Conservation (phyloP, 2,888 invertebrate species). For the Mylabris sibirica region DNA sequence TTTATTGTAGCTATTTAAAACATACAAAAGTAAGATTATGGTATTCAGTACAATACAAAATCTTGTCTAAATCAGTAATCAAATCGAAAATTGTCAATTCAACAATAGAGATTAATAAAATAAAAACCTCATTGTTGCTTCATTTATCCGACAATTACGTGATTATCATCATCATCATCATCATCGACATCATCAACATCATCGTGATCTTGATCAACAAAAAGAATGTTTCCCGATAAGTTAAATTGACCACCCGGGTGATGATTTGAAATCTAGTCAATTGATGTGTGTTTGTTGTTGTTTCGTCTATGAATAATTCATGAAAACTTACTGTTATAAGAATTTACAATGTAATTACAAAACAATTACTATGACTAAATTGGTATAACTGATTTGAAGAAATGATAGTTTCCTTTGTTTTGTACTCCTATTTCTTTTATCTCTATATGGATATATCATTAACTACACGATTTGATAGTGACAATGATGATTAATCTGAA, state of each 20-base stretch:
- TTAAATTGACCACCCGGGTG: constrained; percentile 13
- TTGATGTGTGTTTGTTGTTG: neutral
- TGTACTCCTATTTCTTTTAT: neutral
- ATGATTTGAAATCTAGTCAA: constrained; percentile 13
- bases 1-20: too few species aligned
- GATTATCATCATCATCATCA: neutral
- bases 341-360: constrained; percentile 41
- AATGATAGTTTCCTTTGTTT: constrained; percentile 2
- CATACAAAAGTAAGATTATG: neutral
- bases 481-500: too few species aligned
- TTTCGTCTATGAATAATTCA: constrained; percentile 34
- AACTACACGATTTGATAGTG: neutral
- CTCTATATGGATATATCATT: neutral
- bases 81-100: constrained; percentile 2
- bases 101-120: neutral
- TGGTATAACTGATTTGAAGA: constrained; percentile 2
- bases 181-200: neutral
- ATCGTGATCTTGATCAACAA: neutral
- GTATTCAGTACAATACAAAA: neutral
- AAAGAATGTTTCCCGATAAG: neutral
- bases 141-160: neutral
- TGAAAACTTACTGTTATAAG: constrained; percentile 37
- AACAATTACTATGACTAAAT: constrained; percentile 33
- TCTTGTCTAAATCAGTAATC: neutral
- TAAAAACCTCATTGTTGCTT: neutral